These are phyloP conservation scores for Drosophila picticornis DNA, from an alignment of 2,888 invertebrate species.

Conservation along the genomic window DNA sequence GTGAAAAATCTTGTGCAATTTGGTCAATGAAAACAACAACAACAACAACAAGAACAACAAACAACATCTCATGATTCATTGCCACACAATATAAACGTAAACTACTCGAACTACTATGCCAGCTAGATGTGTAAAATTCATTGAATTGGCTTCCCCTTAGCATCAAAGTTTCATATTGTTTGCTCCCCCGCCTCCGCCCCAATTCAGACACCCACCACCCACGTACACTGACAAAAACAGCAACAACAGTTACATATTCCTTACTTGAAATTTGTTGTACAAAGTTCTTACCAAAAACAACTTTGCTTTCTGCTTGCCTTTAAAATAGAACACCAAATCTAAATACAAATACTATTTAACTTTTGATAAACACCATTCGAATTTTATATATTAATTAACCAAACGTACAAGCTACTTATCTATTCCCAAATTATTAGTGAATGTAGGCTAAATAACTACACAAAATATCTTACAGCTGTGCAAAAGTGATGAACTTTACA, in stretches of 20 bases:
- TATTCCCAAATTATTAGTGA: slow-evolving; percentile 40
- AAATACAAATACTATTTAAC: slow-evolving; percentile 8
- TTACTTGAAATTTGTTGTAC: slow-evolving; percentile 43
- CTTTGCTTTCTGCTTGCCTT: slow-evolving; percentile 61
- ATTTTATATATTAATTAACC: slow-evolving; percentile 29
- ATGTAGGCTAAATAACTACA: slow-evolving; percentile 36
- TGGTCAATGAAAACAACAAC: slow-evolving; percentile 47
- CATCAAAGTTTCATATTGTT: slow-evolving; percentile 54
- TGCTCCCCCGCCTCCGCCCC: slow-evolving; percentile 3
- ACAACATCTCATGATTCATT: slow-evolving; percentile 67
- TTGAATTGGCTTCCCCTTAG: slow-evolving; percentile 52
- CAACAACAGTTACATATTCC: slow-evolving; percentile 33
- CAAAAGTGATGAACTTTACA: not conserved
- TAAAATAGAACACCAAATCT: slow-evolving; percentile 21
- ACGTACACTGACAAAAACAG: slow-evolving; percentile 17
- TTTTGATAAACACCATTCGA: slow-evolving; percentile 45
- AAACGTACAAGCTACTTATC: slow-evolving; percentile 8
- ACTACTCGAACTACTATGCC: slow-evolving; percentile 16
- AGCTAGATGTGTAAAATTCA: slow-evolving; percentile 42
- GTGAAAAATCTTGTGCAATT: slow-evolving; percentile 50
- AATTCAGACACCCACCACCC: not conserved
- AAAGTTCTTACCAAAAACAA: slow-evolving; percentile 34
- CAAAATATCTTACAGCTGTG: slow-evolving; percentile 7
- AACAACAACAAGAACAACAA: slow-evolving; percentile 16
- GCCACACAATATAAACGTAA: slow-evolving; percentile 42